Evolutionary conservation across 1,140 invertebrate species (phyloP).

Genomic region (Procambarus clarkii): DNA sequence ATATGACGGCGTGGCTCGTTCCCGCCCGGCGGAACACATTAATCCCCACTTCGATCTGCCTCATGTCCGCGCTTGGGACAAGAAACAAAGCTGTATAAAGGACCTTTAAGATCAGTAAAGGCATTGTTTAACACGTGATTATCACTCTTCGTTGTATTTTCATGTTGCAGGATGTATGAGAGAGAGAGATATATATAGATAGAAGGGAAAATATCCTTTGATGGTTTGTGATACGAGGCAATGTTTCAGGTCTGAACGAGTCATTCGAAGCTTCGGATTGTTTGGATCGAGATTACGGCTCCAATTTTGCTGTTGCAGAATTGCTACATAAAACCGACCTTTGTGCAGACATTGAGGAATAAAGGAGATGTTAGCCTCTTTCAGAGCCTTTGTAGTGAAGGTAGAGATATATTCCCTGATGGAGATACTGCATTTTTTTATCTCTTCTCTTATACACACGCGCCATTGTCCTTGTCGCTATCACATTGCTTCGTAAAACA

Average conservation of each 20-base stretch:
- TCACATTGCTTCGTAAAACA: slow-evolving; percentile 10
- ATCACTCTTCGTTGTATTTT: not conserved
- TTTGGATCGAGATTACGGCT: slow-evolving; percentile 1
- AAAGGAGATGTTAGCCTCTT: not conserved
- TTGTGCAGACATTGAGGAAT: not conserved
- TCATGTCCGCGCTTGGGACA: not conserved
- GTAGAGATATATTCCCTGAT: not conserved
- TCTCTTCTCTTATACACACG: not conserved
- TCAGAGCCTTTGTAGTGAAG: not conserved
- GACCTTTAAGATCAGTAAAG: slow-evolving; percentile 15
- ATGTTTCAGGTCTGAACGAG: not conserved
- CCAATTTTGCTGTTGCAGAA: not conserved
- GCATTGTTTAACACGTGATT: slow-evolving; percentile 20
- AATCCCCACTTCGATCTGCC: slow-evolving; percentile 1
- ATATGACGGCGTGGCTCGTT: slow-evolving; percentile 24
- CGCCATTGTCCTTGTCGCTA: not conserved
- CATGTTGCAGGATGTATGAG: not conserved
- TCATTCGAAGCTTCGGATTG: not conserved
- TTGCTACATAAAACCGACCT: not conserved
- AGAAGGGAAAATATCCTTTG: not conserved
- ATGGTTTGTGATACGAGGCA: not conserved
- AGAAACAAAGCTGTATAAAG: slow-evolving; percentile 13
- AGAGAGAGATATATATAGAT: not conserved
- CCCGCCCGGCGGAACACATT: not conserved
- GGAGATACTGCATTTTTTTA: not conserved